These are phyloP conservation scores for Galleria mellonella DNA, from an alignment of 1,140 invertebrate genomes.

Conservation along the genomic window DNA sequence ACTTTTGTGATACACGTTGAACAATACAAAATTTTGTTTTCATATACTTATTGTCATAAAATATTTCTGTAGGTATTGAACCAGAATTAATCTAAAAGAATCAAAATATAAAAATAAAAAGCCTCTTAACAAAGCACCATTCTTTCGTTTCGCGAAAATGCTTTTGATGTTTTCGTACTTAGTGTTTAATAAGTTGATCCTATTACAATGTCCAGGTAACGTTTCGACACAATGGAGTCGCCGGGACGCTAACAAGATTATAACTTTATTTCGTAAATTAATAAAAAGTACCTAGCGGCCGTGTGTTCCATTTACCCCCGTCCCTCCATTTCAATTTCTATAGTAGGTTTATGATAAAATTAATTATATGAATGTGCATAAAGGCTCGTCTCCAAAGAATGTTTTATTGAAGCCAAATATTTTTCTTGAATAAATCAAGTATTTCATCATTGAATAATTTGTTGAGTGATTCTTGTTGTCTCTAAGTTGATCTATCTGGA, in stretches of 20 bases:
- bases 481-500: too few species aligned
- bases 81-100: constrained; percentile 6
- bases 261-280: constrained; percentile 72
- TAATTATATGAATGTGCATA: too few species aligned
- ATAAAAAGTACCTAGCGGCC: constrained; percentile 52
- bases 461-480: too few species aligned
- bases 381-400: too few species aligned
- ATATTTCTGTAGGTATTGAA: not conserved
- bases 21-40: too few species aligned
- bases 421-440: too few species aligned
- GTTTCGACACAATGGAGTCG: constrained; percentile 52
- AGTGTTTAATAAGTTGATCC: constrained; percentile 73
- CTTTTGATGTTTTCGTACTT: constrained; percentile 69
- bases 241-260: constrained; percentile 67
- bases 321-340: too few species aligned
- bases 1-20: not conserved
- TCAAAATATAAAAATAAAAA: constrained; percentile 33
- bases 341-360: too few species aligned
- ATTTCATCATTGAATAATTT: too few species aligned
- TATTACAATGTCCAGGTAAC: constrained; percentile 71
- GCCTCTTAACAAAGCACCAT: constrained; percentile 60
- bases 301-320: constrained; percentile 27
- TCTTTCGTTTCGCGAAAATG: constrained; percentile 45
- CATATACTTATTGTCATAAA: too few species aligned
- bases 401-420: too few species aligned